phyloP scores from a whole-genome alignment of 2,113 vertebrate species.

The Ochotona curzoniae region DNA sequence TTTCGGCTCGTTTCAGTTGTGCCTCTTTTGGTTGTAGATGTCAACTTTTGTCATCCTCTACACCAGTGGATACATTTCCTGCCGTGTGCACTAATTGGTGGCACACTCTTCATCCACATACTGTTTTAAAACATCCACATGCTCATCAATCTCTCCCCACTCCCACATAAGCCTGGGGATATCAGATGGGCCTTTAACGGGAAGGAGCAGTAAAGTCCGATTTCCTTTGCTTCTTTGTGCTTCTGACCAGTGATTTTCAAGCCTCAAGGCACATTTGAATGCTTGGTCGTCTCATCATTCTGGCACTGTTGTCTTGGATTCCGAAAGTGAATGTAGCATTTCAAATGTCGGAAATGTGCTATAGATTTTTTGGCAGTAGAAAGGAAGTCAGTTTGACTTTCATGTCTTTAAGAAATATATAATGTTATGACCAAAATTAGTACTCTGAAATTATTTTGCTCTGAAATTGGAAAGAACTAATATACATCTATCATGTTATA shows the following conservation, averaged over 20 bases:
- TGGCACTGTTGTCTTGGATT: conserved; percentile 81
- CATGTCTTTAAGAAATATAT: conserved; percentile 58
- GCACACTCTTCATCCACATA: conserved; percentile 49
- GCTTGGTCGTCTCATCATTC: conserved; percentile 78
- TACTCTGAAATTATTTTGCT: conserved; percentile 66
- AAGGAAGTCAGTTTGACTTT: conserved; percentile 65
- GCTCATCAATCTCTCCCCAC: conserved; percentile 70
- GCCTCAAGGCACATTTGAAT: conserved; percentile 76
- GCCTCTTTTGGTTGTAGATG: conserved; percentile 47
- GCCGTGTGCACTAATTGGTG: conserved; percentile 65
- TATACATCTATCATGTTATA: conserved; percentile 56
- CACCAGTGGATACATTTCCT: conserved; percentile 62
- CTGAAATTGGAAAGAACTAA: conserved; percentile 61
- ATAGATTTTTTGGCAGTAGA: conserved; percentile 72
- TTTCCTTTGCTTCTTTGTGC: conserved; percentile 38
- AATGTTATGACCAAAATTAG: conserved; percentile 76
- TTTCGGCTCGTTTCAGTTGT: conserved; percentile 64
- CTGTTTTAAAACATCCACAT: conserved; percentile 64
- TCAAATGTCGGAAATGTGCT: conserved; percentile 80
- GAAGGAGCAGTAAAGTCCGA: conserved; percentile 65
- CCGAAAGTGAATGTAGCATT: conserved; percentile 78
- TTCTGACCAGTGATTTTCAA: conserved; percentile 79
- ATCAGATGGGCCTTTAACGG: conserved; percentile 73
- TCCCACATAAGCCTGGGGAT: conserved; percentile 60
- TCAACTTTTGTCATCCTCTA: conserved; percentile 70